Base-by-base conservation (phyloP, 2,113 vertebrate genomes). In the Archilochus colubris region DNA sequence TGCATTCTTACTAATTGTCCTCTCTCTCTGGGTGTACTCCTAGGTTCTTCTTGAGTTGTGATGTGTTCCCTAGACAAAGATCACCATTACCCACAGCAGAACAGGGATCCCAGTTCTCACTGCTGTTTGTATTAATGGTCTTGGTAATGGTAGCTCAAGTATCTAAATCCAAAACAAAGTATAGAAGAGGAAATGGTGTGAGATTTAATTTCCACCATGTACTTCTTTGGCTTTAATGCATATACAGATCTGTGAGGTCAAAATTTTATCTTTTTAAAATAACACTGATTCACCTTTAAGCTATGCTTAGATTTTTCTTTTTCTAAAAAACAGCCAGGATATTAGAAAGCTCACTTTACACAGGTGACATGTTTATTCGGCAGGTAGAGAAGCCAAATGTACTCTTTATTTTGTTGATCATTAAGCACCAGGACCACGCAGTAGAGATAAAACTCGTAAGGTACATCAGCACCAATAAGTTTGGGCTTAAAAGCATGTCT, bases 101-200 rank as follows among this genome's bases (percentile, higher is more conserved):
- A 63, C 9, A 72, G 57, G 18, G 16, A 76, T 10, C 1, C 1
- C 0, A 61, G 36, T 24, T 83, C 63, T 67, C 55, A 46, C 16
- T 10, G 51, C 18, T 53, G 25, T 15, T 61, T 4, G 2, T 82
- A 59, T 40, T 57, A 75, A 76, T 33, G 8, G 11, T 83, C n/a
- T 12, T 1, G 3, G 14, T 40, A 86, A 66, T 2, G 13, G 27
- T 89, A 82, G 16, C 7, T 57, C 22, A 3, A 72, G 23, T 9
- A 66, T 30, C 30, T 40, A 63, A 15, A 88, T 7, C 6, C 12
- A 7, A 62, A 24, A 51, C 28, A 59, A n/a, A 58, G 9, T 14
- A 43, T 0, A 0, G 18, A 8, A 63, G 4, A 62, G 14, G 8
- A 93, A 84, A 91, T 13, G 4, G 10, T 54, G 14, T 19, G 33